Evolutionary conservation across 1,140 invertebrate species (phyloP), one percentile per base, ranked within the genome.

Genomic region (Ceratosolen fusciceps): DNA sequence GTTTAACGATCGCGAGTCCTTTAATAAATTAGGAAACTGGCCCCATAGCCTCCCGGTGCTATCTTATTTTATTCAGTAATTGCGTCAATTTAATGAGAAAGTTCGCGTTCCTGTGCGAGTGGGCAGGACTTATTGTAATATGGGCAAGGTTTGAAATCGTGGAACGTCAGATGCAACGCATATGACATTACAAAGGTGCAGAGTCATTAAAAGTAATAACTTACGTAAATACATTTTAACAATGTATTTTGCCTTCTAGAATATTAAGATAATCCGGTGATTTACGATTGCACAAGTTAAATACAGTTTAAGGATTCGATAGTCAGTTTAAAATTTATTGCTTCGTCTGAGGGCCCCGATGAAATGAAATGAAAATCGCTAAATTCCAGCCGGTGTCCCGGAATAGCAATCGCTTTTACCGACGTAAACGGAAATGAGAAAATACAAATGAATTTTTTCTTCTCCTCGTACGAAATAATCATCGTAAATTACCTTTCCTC

Each of bases 211-310:
- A 65, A 37, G n/a, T 14, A 8, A 65, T 65, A 65, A 65, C n/a
- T 37, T 65, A 37, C 26, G 8, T 16, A 37, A 37, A 21, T 65
- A 37, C 60, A 65, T 65, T 65, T 37, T 37, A 65, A 65, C 31
- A 65, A 65, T 37, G 31, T 65, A 65, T 65, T 65, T 37, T 65
- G 37, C n/a, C 4, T 65, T 3, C 31, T 37, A 65, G 60, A 65
- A 65, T n/a, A n/a, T 65, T 65, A 65, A 65, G 60, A 37, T 65
- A 65, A 65, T 65, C 1, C 37, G 14, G 31, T 37, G 60, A 65
- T 65, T 65, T 65, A 65, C 37, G 60, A 37, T 62, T 65, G n/a
- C 31, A 65, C n/a, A 65, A 37, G 19, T 65, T 65, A 65, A 65
- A 65, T 65, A 65, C 34, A 37, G 19, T 65, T 65, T 65, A 65